phyloP scores from a whole-genome alignment of 2,888 invertebrate genomes.

The Orthosia incerta region DNA sequence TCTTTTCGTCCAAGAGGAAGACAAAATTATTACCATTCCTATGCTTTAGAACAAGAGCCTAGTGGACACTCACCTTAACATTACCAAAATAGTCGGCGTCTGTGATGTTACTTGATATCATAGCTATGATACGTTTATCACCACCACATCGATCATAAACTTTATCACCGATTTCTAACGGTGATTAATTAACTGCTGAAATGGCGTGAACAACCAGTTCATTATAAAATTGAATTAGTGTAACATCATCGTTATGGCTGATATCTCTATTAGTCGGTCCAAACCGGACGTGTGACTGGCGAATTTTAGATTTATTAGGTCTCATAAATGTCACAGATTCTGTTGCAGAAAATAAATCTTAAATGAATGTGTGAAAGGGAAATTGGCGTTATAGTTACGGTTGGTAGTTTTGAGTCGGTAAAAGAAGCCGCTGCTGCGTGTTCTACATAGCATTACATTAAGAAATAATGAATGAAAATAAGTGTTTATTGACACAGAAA shows the following conservation, averaged over 20 bases:
- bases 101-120: slow-evolving; percentile 31
- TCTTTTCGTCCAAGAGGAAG: too few relatives aligned
- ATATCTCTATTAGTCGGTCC: slow-evolving; percentile 38
- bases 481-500: too few relatives aligned
- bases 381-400: slow-evolving; percentile 3
- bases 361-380: slow-evolving; percentile 5
- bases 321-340: slow-evolving; percentile 1
- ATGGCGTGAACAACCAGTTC: slow-evolving; percentile 24
- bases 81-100: slow-evolving; percentile 26
- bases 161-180: slow-evolving; percentile 57
- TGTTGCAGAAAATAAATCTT: slow-evolving; percentile 15
- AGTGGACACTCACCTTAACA: slow-evolving; percentile 11
- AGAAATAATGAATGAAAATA: too few relatives aligned
- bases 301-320: slow-evolving; percentile 36
- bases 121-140: slow-evolving; percentile 34
- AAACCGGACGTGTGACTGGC: slow-evolving; percentile 27
- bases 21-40: too few relatives aligned
- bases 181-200: slow-evolving; percentile 45
- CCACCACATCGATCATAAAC: slow-evolving; percentile 46
- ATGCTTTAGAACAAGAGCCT: background rate
- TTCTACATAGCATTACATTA: too few relatives aligned
- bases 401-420: background rate
- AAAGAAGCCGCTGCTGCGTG: too few relatives aligned
- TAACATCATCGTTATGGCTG: slow-evolving; percentile 28
- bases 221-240: slow-evolving; percentile 53